Base-by-base conservation (phyloP, 2,113 vertebrate genomes). In the Salminus brasiliensis region DNA sequence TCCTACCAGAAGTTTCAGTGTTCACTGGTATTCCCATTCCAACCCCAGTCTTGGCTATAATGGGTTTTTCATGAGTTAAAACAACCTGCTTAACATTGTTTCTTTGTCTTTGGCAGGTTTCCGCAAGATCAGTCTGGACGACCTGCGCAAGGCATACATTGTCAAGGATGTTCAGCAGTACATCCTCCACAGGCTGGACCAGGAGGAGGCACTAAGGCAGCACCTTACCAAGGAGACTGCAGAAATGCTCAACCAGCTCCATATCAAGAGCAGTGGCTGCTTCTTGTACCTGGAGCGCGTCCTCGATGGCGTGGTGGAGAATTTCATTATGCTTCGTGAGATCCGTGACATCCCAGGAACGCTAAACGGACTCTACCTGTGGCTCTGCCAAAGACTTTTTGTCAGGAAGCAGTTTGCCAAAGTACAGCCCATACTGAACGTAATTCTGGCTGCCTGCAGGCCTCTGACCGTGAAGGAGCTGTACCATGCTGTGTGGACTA, bases 311-410 rank as follows among this genome's bases (percentile, higher is more conserved):
- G 98, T 99, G 4, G 98, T 99, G 65, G 98, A 99, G 89, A 98
- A 94, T 77, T 98, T 98, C 57, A 98, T 99, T 82, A 98, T 97
- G 97, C 88, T 99, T 15, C 92, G 97, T 4, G 98, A 99, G 89
- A 98, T 99, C 83, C 96, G 98, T 0, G 98, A 99, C 87, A 99
- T 99, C 87, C 98, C 98, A 0, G 98, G 98, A 60, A 99, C 98
- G 0, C 92, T 99, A 32, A 99, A 99, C 0, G 98, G 98, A 76
- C 95, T 99, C 0, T 99, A 99, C 83, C 94, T 99, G 82, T 99
- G 98, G 98, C 95, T 99, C n/a, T 99, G 98, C 86, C 98, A 99
- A 85, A 95, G 98, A 85, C 96, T 99, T 72, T 99, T 99, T 89
- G 96, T 99, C 81, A 94, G 98, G 76, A 99, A 99, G 92, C 98